These are phyloP conservation scores for Ladona fulva DNA, from an alignment of 1,140 invertebrate genomes.

Conservation along the genomic window DNA sequence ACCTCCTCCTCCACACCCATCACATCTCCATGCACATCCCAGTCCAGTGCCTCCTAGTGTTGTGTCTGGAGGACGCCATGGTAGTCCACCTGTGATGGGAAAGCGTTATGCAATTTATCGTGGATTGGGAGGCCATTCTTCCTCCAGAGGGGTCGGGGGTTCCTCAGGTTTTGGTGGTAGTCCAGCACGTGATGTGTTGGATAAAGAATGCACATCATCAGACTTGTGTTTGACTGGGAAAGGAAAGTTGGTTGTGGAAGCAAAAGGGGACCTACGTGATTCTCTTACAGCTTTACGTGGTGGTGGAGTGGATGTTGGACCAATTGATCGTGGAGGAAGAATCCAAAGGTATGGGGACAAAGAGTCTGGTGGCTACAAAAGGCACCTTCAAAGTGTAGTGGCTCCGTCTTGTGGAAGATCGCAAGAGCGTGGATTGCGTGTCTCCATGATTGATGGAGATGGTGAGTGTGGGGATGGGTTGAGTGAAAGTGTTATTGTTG, in stretches of 20 bases:
- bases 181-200: neutral
- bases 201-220: neutral
- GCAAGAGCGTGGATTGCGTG: constrained; percentile 26
- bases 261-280: constrained; percentile 11
- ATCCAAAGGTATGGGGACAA: neutral
- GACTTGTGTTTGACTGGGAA: neutral
- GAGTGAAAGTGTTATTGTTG: neutral
- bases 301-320: neutral
- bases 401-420: constrained; percentile 18
- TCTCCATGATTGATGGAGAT: constrained; percentile 11
- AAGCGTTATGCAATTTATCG: constrained; percentile 13
- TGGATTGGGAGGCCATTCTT: constrained; percentile 13
- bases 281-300: neutral
- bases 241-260: constrained; percentile 11
- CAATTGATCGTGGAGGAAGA: neutral
- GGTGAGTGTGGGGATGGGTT: neutral
- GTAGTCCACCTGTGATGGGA: constrained; percentile 1
- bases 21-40: constrained; percentile 23
- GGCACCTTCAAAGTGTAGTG: constrained; percentile 34
- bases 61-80: constrained; percentile 14
- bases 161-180: neutral
- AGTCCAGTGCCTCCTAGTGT: constrained; percentile 11
- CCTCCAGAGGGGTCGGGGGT: constrained; percentile 11
- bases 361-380: constrained; percentile 19
- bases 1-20: constrained; percentile 15